Evolutionary conservation across 2,797 vertebrate species (phyloP).

Genomic region (Helarctos malayanus): DNA sequence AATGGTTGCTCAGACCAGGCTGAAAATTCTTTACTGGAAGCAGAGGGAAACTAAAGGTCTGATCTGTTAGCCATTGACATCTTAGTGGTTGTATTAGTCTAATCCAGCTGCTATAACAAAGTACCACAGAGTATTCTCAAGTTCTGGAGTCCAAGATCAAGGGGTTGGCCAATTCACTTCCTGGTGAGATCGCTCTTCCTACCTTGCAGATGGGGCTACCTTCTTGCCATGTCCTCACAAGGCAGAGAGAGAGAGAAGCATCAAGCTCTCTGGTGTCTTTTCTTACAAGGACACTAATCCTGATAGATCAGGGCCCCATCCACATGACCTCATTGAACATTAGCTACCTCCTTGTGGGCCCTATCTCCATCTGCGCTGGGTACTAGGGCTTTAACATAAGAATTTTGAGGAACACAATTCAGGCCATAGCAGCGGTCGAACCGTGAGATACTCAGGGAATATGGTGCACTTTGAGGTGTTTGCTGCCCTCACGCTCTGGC

Average conservation of each 20-base stretch:
- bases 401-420: neutral
- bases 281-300: neutral
- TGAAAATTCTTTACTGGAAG: neutral
- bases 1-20: neutral
- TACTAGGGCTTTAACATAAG: neutral
- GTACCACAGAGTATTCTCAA: neutral
- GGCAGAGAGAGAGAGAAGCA: neutral
- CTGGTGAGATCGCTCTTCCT: neutral
- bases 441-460: neutral
- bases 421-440: neutral
- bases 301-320: neutral
- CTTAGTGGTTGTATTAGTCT: neutral
- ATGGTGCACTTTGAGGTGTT: neutral
- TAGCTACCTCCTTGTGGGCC: neutral
- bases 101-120: neutral
- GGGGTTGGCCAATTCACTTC: neutral
- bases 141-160: neutral
- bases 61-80: neutral
- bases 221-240: neutral
- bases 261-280: neutral
- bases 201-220: neutral
- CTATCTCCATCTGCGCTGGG: neutral
- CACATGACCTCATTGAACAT: neutral
- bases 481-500: neutral
- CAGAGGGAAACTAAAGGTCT: neutral